These are phyloP conservation scores for Lordiphosa fenestrarum DNA, from an alignment of 2,888 invertebrate genomes.

Conservation along the genomic window DNA sequence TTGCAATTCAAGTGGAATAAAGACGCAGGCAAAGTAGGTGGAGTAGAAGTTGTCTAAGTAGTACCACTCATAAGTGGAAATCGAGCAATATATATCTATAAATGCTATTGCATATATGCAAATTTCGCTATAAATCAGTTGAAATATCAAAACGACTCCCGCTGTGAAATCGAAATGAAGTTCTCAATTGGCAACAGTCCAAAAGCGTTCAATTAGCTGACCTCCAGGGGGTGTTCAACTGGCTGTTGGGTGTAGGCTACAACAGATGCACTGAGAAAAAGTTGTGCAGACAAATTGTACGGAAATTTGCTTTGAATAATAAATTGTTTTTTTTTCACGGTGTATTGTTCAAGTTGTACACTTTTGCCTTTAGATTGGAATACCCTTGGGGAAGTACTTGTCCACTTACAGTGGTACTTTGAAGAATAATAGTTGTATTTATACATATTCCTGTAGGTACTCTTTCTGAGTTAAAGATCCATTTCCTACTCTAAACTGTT, in stretches of 20 bases:
- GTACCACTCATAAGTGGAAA: neutral
- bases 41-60: neutral
- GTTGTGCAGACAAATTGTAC: neutral
- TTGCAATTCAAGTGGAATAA: neutral
- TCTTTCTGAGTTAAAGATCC: no score
- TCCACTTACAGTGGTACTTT: no score
- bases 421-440: no score
- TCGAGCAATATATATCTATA: constrained; percentile 9
- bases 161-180: constrained; percentile 70
- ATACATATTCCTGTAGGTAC: no score
- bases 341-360: neutral
- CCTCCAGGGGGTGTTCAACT: constrained; percentile 26
- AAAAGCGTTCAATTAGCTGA: constrained; percentile 53
- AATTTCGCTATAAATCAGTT: constrained; percentile 72
- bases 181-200: constrained; percentile 54
- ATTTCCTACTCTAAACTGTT: no score
- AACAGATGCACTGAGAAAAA: constrained; percentile 15
- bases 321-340: neutral
- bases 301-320: no score
- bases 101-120: constrained; percentile 64
- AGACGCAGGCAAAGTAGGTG: neutral
- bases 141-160: constrained; percentile 38
- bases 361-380: neutral
- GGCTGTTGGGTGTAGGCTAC: constrained; percentile 9
- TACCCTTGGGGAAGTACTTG: neutral